These are phyloP conservation scores for Silurus lanzhouensis DNA, from an alignment of 2,797 vertebrate species.

Conservation along the genomic window DNA sequence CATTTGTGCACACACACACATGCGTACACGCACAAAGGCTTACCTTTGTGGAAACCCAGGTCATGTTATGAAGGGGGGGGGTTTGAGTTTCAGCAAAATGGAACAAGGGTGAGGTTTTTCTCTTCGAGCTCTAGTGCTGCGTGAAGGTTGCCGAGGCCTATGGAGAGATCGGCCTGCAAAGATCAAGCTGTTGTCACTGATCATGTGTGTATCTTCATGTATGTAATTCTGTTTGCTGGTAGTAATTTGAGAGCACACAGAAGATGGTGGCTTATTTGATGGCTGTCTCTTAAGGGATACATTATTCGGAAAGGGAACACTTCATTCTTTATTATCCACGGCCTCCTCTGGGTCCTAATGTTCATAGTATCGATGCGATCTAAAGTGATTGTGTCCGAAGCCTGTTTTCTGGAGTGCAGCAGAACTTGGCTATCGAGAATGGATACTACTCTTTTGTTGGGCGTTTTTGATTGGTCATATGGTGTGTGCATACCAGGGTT, in stretches of 20 bases:
- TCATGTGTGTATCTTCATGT: neutral
- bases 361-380: neutral
- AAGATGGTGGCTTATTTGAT: slow-evolving; percentile 42
- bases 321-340: slow-evolving; percentile 29
- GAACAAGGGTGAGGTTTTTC: slow-evolving; percentile 36
- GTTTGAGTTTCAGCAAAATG: slow-evolving; percentile 37
- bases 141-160: slow-evolving; percentile 22
- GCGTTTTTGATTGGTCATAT: neutral
- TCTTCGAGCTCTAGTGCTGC: neutral
- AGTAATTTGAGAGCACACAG: slow-evolving; percentile 37
- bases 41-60: slow-evolving; percentile 35
- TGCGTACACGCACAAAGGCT: slow-evolving; percentile 8
- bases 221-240: slow-evolving; percentile 14
- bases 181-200: slow-evolving; percentile 12
- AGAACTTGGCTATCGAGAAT: neutral
- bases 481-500: neutral
- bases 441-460: slow-evolving; percentile 1
- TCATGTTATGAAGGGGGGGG: slow-evolving; percentile 20
- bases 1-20: neutral
- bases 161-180: slow-evolving; percentile 9
- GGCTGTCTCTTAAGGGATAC: slow-evolving; percentile 37
- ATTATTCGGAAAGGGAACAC: slow-evolving; percentile 24
- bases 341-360: slow-evolving; percentile 24
- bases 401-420: slow-evolving; percentile 2
- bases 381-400: slow-evolving; percentile 4